Evolutionary conservation across 2,888 invertebrate genomes (phyloP).

Genomic region (Tinea trinotella): DNA sequence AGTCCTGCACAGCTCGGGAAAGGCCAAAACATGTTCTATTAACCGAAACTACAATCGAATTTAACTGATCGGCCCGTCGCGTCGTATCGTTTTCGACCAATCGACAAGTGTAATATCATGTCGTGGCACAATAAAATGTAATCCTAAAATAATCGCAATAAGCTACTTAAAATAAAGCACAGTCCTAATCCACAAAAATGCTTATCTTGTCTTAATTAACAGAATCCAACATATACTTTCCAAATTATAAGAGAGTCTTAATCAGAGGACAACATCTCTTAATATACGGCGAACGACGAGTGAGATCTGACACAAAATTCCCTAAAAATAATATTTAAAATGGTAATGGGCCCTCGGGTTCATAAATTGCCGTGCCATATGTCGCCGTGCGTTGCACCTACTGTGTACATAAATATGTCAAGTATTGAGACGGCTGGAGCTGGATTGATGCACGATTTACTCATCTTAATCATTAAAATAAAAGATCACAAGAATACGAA

Average conservation of each 20-base stretch:
- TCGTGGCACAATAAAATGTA: too few relatives aligned
- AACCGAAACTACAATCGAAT: too few relatives aligned
- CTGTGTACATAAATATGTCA: slow-evolving; percentile 72
- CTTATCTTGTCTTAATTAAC: slow-evolving; percentile 60
- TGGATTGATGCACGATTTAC: slow-evolving; percentile 35
- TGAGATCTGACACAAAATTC: slow-evolving; percentile 73
- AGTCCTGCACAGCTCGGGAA: too few relatives aligned
- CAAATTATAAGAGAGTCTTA: slow-evolving; percentile 58
- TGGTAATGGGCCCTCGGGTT: slow-evolving; percentile 68
- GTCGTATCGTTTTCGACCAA: too few relatives aligned
- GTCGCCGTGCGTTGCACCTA: slow-evolving; percentile 65
- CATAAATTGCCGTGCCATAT: slow-evolving; percentile 72
- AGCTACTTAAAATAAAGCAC: neutral
- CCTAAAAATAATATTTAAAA: slow-evolving; percentile 74
- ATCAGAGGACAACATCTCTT: slow-evolving; percentile 70
- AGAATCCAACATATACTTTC: slow-evolving; percentile 45
- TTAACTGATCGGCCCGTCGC: too few relatives aligned
- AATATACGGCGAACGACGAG: slow-evolving; percentile 65
- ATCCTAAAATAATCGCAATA: neutral
- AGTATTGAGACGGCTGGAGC: slow-evolving; percentile 58
- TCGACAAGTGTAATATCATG: too few relatives aligned
- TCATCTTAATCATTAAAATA: slow-evolving; percentile 14
- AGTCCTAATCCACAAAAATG: slow-evolving; percentile 4
- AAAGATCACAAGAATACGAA: neutral
- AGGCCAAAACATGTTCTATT: too few relatives aligned